Percentiles rank a stretch among this genome's conserved stretches.
phyloP scores from a whole-genome alignment of 2,113 vertebrate genomes.

The Albula glossodonta region DNA sequence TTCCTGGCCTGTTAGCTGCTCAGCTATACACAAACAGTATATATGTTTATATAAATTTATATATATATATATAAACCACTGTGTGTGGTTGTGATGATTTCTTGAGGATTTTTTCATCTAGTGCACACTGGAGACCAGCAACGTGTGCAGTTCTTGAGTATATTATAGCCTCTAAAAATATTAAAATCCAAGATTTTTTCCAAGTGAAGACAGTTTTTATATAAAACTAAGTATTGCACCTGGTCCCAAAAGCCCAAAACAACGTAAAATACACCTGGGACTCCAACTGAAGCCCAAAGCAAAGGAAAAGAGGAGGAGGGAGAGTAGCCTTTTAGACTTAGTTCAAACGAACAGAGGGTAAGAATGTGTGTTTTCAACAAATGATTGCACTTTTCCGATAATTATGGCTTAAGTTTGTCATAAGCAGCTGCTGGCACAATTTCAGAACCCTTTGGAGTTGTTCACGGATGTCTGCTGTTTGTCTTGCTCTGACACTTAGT shows the following conservation, averaged over 20 bases:
- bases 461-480: constrained; percentile 33
- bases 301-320: neutral
- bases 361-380: constrained; percentile 31
- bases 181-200: neutral
- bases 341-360: constrained; percentile 18
- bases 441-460: constrained; percentile 53
- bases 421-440: constrained; percentile 58
- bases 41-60: too few relatives aligned
- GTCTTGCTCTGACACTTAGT: constrained; percentile 40
- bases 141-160: neutral
- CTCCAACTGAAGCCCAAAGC: neutral
- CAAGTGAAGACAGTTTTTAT: neutral
- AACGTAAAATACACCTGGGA: neutral
- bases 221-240: neutral
- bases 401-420: constrained; percentile 46
- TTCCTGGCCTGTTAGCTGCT: constrained; percentile 14
- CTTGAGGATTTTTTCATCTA: neutral
- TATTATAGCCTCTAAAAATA: neutral
- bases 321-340: neutral
- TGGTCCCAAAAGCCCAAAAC: neutral
- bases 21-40: too few relatives aligned
- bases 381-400: constrained; percentile 34
- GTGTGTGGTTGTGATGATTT: neutral
- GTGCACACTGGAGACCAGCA: neutral
- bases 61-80: neutral